Base-by-base conservation (phyloP, 2,888 invertebrate species). In the Pseudanteris insignis region DNA sequence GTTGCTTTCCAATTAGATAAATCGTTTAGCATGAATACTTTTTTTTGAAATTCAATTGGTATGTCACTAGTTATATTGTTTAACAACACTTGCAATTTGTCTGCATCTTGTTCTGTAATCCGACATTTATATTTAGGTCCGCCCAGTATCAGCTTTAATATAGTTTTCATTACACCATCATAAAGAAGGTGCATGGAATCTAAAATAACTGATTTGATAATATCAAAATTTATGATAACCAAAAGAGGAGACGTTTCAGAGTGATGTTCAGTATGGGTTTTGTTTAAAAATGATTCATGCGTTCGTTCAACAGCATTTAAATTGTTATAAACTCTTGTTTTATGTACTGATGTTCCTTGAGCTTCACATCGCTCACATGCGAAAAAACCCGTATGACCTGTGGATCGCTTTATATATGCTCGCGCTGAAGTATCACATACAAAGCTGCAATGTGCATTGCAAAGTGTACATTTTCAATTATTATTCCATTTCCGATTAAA, bases 131-230 rank as follows among this genome's bases (percentile, higher is more conserved):
- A 26, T 9, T n/a, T 26, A 7, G 4, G 4, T 6, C 26, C 26
- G 4, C 7, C 7, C 9, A 7, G 26, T 4, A 18, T 4, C 25
- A 26, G 10, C 32, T 43, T 41, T 11, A 51, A n/a, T 8, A 62
- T n/a, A 6, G 15, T 50, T 46, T 65, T 55, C 25, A 41, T 14
- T 0, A 63, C 43, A 0, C 59, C 54, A 9, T 34, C 9, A 25
- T 63, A 54, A 2, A 63, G 28, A 18, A 63, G 47, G 25, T 63
- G 63, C 63, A 63, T 63, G 0, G 60, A 30, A 41, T 63, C 63
- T 4, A 63, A 21, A 13, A 60, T 30, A 12, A 63, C 48, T 7
- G 29, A 26, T 6, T 55, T 43, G 1, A 63, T 36, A 10, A 48
- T 38, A 43, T 63, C 51, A 13, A 58, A 51, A 43, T 47, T 37